These are phyloP conservation scores for Rhizoglyphus robini DNA, from an alignment of 1,140 invertebrate genomes.

Conservation along the genomic window DNA sequence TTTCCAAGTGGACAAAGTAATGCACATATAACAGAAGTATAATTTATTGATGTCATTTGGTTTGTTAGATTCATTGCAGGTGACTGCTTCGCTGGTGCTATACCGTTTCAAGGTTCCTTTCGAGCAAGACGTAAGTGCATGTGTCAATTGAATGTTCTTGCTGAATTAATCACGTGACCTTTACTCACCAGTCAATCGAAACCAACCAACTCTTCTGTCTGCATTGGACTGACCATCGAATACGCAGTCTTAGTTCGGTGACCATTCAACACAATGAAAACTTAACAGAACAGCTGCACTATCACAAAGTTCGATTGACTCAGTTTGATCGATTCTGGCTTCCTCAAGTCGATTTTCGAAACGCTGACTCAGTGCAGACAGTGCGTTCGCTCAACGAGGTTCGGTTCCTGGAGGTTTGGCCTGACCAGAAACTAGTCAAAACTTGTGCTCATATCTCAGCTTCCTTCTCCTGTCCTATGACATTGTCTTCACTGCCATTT, in stretches of 20 bases:
- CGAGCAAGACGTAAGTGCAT: no score
- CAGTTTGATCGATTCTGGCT: neutral
- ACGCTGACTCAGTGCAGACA: neutral
- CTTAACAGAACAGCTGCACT: neutral
- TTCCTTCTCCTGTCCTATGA: constrained; percentile 26
- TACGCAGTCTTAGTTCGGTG: neutral
- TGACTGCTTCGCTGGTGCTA: neutral
- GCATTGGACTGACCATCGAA: neutral
- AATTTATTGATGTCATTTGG: neutral
- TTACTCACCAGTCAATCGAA: neutral
- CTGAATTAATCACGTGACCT: neutral
- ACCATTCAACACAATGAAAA: neutral
- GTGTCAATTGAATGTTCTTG: neutral
- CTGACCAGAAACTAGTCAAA: constrained; percentile 28
- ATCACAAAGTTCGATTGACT: neutral
- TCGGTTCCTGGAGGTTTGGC: neutral
- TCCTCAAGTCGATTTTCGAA: neutral
- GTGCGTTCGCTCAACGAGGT: neutral
- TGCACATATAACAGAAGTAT: neutral
- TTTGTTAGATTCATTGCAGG: neutral
- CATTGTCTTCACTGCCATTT: constrained; percentile 26
- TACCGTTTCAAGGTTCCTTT: neutral
- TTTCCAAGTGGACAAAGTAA: neutral
- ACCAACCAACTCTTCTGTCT: neutral
- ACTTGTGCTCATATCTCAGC: constrained; percentile 20